A percentile compares a stretch with the other conserved stretches of the same genome.
These are phyloP conservation scores for Clarias macrocephalus DNA, from an alignment of 2,113 vertebrate species.

Conservation along the genomic window DNA sequence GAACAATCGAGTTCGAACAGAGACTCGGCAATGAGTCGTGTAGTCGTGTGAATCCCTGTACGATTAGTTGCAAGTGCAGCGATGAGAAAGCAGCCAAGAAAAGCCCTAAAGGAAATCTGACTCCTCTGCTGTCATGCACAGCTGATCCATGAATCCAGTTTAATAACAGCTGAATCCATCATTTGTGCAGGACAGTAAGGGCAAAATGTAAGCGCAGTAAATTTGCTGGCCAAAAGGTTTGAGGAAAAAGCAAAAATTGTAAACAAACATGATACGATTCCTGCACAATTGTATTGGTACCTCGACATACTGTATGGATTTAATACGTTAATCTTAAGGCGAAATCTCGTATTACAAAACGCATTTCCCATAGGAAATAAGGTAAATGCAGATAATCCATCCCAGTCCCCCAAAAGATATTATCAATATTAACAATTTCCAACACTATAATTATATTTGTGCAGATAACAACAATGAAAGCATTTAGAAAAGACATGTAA, in stretches of 20 bases:
- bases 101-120: conserved; percentile 10
- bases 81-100: neutral
- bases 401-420: too few species aligned
- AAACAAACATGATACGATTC: neutral
- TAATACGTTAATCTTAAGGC: too few species aligned
- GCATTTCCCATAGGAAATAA: too few species aligned
- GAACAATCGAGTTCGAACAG: neutral
- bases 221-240: neutral
- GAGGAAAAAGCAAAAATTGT: neutral
- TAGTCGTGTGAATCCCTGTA: neutral
- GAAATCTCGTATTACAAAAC: too few species aligned
- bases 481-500: too few species aligned
- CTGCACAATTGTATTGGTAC: neutral
- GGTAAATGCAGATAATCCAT: too few species aligned
- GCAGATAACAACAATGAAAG: too few species aligned
- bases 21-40: neutral
- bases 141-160: conserved; percentile 2
- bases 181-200: neutral
- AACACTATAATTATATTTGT: too few species aligned
- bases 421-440: too few species aligned
- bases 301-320: too few species aligned
- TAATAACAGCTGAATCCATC: neutral
- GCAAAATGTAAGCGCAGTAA: neutral
- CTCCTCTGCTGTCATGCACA: neutral
- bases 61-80: neutral